Conservation (phyloP, 2,113 vertebrate genomes). For the Alethe castanea region DNA sequence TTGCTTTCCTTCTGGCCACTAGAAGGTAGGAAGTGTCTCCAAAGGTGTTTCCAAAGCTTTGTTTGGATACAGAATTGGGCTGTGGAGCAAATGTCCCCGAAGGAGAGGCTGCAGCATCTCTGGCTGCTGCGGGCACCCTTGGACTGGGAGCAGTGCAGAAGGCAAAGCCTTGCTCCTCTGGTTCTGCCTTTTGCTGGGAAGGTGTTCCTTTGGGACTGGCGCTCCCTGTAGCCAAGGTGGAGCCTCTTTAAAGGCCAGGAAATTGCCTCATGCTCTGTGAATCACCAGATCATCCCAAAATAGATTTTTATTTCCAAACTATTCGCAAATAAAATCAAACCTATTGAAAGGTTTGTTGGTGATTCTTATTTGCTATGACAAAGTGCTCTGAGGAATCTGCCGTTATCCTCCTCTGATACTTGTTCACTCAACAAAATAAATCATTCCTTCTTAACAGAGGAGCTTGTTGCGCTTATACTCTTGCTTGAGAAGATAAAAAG, state of each 20-base stretch:
- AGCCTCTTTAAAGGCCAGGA: background rate
- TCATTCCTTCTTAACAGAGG: background rate
- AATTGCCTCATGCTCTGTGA: conserved; percentile 10
- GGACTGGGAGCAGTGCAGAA: background rate
- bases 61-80: background rate
- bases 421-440: background rate
- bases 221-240: background rate
- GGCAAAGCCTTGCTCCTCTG: background rate
- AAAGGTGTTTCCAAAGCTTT: background rate
- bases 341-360: background rate
- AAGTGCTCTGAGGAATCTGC: background rate
- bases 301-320: conserved; percentile 26
- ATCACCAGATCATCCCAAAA: conserved; percentile 27
- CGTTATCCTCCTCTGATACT: background rate
- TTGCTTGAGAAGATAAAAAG: background rate
- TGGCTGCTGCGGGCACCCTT: background rate
- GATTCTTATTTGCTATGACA: background rate
- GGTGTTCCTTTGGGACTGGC: background rate
- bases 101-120: background rate
- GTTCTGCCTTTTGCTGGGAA: background rate
- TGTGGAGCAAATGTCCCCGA: background rate
- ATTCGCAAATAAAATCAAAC: conserved; percentile 48
- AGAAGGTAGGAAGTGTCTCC: background rate
- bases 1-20: background rate
- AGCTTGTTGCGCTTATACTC: background rate